Percentiles rank a stretch among this genome's conserved stretches.
These are phyloP conservation scores for Stegophylla sp. DNA, from an alignment of 2,888 invertebrate genomes.

Conservation along the genomic window DNA sequence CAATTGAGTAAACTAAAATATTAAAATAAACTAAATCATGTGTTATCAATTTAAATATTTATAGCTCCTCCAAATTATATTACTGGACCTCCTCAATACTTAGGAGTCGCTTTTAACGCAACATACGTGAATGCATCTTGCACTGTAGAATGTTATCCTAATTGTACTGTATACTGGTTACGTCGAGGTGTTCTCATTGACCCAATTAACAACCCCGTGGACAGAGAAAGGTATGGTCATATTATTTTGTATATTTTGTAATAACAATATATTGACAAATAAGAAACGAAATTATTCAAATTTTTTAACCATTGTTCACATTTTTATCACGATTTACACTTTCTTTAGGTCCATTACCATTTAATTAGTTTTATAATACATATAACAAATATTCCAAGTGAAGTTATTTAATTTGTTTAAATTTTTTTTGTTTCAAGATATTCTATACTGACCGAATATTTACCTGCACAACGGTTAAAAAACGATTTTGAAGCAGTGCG, in stretches of 20 bases:
- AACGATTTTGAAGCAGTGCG: conserved; percentile 89
- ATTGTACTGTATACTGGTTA: conserved; percentile 84
- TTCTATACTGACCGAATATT: conserved; percentile 67
- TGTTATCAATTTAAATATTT: conserved; percentile 62
- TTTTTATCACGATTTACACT: no score
- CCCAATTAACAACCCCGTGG: conserved; percentile 42
- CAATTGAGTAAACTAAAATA: conserved; percentile 60
- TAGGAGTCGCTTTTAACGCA: conserved; percentile 73
- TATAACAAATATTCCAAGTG: neutral
- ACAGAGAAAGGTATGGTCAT: conserved; percentile 31
- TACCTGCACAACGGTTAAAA: conserved; percentile 72
- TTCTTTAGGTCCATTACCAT: no score
- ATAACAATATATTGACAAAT: no score
- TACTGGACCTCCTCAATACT: conserved; percentile 80
- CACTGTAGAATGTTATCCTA: conserved; percentile 87
- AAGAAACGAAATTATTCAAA: no score
- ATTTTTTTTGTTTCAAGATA: conserved; percentile 66
- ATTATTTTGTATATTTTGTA: no score
- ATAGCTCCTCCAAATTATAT: conserved; percentile 88
- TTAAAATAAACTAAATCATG: neutral
- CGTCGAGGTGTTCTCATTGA: conserved; percentile 78
- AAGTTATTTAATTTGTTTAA: neutral
- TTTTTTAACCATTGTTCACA: no score
- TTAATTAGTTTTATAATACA: neutral
- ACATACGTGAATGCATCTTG: conserved; percentile 76